These are phyloP conservation scores for Stenoptilia bipunctidactyla DNA, from an alignment of 2,888 invertebrate species.

Conservation along the genomic window DNA sequence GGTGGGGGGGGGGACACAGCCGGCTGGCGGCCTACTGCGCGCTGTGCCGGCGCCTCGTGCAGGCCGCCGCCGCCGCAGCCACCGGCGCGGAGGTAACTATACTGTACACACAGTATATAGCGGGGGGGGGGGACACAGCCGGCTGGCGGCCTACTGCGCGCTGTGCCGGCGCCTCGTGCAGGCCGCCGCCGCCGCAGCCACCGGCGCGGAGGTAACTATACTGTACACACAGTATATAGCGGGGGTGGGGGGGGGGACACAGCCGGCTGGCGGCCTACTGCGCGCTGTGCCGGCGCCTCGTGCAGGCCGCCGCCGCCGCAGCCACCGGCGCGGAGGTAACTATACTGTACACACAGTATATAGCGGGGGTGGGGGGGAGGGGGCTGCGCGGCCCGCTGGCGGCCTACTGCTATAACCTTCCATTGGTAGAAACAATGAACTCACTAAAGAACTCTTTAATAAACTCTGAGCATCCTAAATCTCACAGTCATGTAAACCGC, in stretches of 20 bases:
- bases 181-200: conserved; percentile 78
- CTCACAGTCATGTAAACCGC: too few species aligned
- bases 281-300: conserved; percentile 96
- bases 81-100: conserved; percentile 22
- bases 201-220: conserved; percentile 83
- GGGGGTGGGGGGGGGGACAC: conserved; percentile 22
- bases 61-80: conserved; percentile 81
- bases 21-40: conserved; percentile 31
- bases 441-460: too few species aligned
- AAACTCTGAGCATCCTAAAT: too few species aligned
- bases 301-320: conserved; percentile 75
- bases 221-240: conserved; percentile 73
- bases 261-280: conserved; percentile 80
- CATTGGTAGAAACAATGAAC: too few species aligned
- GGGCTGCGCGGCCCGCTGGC: conserved; percentile 18
- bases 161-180: conserved; percentile 34
- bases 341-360: too few species aligned
- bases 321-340: conserved; percentile 36
- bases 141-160: too few species aligned
- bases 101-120: too few species aligned
- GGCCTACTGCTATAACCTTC: conserved; percentile 28
- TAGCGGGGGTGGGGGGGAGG: conserved; percentile 24
- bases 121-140: conserved; percentile 19
- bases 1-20: conserved; percentile 18
- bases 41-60: conserved; percentile 78